These are phyloP conservation scores for Papilio aristodemus DNA, from an alignment of 1,140 invertebrate species.

Conservation along the genomic window DNA sequence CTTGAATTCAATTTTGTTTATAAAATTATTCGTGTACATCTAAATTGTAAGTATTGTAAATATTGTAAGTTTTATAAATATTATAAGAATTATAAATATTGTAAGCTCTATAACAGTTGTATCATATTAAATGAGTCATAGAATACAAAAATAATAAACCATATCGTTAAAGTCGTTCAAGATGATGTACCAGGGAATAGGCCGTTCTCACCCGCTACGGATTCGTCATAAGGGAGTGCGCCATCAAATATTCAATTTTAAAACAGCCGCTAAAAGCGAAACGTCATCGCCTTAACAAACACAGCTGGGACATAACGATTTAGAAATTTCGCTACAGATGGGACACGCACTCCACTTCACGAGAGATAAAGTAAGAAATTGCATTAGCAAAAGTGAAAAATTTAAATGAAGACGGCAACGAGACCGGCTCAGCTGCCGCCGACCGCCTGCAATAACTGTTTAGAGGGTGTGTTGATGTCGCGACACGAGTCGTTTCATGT, in stretches of 20 bases:
- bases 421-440: conserved; percentile 62
- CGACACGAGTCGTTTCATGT: conserved; percentile 58
- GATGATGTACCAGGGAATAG: conserved; percentile 69
- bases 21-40: no score
- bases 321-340: conserved; percentile 78
- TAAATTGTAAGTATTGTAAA: no score
- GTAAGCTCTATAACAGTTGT: no score
- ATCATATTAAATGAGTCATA: no score
- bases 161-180: conserved; percentile 67
- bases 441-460: conserved; percentile 68
- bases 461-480: conserved; percentile 69
- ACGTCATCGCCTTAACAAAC: conserved; percentile 73
- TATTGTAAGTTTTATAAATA: no score
- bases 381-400: conserved; percentile 77
- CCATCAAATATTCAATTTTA: conserved; percentile 81
- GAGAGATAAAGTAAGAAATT: conserved; percentile 75
- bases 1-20: no score
- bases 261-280: conserved; percentile 80
- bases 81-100: no score
- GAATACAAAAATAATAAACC: conserved; percentile 51
- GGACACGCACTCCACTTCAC: conserved; percentile 70
- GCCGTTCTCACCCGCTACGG: conserved; percentile 65
- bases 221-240: conserved; percentile 78
- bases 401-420: conserved; percentile 70
- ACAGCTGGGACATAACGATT: conserved; percentile 77